Base-by-base conservation (phyloP, 2,888 invertebrate species). In the Malthinus flaveolus region DNA sequence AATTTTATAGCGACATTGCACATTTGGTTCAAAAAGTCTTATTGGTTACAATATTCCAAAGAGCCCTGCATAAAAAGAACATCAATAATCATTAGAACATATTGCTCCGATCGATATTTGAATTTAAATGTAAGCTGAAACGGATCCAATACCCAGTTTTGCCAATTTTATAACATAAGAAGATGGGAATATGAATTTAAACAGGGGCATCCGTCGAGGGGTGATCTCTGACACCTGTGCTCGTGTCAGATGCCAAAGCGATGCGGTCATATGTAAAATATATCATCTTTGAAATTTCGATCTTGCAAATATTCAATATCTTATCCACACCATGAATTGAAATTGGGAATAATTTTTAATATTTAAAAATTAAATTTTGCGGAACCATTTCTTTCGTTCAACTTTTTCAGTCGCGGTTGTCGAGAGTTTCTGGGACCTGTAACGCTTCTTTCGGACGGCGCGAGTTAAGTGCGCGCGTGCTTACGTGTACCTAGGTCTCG, bases 131-230 rank as follows among this genome's bases (percentile, higher is more conserved):
- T 59, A 59, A 47, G 49, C 37, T 37, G 54, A 61, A 61, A 61
- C 48, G 45, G 59, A 60, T 52, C 56, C 61, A 62, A 59, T 59
- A 60, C 59, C 61, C 54, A 56, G 57, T 64, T 60, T 60, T 59
- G 36, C 63, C 63, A 55, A 65, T 64, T 63, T 63, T 63, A 59
- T 56, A 59, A 52, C 59, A 46, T 54, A 54, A 59, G 57, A 56
- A 58, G 61, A 66, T 66, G 61, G 64, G 67, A 67, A 68, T 69
- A 70, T 70, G 68, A 68, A 70, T 70, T 70, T 70, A 66, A 67
- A 67, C 61, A 63, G 64, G 23, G 61, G 64, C 61, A 67, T 52
- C 60, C 64, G 51, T 59, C 55, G 59, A 64, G 62, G 63, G 66
- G 65, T 59, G 63, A 68, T 68, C 66, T 37, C 54, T 45, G 61